phyloP scores from a whole-genome alignment of 2,113 vertebrate species.

The Neogobius melanostomus region DNA sequence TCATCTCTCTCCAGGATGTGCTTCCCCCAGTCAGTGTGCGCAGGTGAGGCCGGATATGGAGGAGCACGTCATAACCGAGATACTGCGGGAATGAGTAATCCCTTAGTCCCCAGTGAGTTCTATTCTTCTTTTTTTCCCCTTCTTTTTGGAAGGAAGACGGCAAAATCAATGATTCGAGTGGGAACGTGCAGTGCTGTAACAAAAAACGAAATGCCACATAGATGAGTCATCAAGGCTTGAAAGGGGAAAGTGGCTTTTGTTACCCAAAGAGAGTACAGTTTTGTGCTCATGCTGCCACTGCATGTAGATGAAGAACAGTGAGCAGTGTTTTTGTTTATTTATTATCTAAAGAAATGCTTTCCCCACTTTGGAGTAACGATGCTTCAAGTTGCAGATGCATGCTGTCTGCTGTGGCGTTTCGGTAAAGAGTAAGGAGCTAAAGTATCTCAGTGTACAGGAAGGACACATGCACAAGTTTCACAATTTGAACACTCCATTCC shows the following conservation, averaged over 20 bases:
- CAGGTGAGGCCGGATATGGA: conserved; percentile 12
- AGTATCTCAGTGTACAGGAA: no score
- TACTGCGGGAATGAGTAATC: not conserved
- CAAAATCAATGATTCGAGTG: conserved; percentile 10
- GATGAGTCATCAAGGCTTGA: not conserved
- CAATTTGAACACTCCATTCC: no score
- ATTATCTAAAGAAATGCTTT: no score
- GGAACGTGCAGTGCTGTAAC: not conserved
- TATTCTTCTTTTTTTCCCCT: not conserved
- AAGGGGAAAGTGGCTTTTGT: conserved; percentile 5
- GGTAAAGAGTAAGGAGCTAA: not conserved
- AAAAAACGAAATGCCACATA: not conserved
- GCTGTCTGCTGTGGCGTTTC: not conserved
- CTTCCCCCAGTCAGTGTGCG: conserved; percentile 4
- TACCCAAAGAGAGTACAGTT: not conserved
- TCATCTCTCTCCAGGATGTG: conserved; percentile 18
- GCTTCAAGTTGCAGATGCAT: no score
- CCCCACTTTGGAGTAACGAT: no score
- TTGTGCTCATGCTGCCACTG: no score
- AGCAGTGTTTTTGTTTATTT: not conserved
- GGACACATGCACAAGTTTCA: no score
- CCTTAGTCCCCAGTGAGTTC: conserved; percentile 27
- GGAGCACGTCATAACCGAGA: conserved; percentile 32
- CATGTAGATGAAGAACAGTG: not conserved
- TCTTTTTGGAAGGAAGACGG: not conserved